These are phyloP conservation scores for Achlya flavicornis DNA, from an alignment of 2,888 invertebrate genomes.

Conservation along the genomic window DNA sequence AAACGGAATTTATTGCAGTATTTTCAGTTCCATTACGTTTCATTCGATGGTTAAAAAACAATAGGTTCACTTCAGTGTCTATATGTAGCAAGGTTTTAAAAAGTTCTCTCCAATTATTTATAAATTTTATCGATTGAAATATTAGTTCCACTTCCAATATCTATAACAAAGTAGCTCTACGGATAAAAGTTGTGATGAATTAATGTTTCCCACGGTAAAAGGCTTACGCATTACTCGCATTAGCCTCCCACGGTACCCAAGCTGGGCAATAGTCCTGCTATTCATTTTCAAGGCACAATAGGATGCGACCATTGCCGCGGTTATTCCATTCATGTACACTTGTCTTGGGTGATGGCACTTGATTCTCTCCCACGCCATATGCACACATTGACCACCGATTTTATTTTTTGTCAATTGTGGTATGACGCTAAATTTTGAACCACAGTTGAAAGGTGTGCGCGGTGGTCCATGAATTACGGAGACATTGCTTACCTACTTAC, in stretches of 20 bases:
- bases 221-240: conserved; percentile 30
- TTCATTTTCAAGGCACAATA: conserved; percentile 19
- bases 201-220: conserved; percentile 50
- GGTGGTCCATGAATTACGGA: too few species aligned
- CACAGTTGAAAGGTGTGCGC: too few species aligned
- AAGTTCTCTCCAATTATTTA: too few species aligned
- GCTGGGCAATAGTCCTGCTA: conserved; percentile 29
- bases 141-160: too few species aligned
- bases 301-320: conserved; percentile 3
- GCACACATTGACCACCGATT: background rate
- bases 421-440: background rate
- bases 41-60: too few species aligned
- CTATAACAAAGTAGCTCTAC: background rate
- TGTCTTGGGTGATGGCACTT: conserved; percentile 8
- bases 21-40: too few species aligned
- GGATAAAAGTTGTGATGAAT: background rate
- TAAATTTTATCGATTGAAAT: background rate
- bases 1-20: too few species aligned
- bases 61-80: too few species aligned
- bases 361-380: conserved; percentile 6
- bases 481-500: too few species aligned
- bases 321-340: conserved; percentile 9
- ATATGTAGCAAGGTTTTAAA: too few species aligned
- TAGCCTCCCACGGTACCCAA: conserved; percentile 50
- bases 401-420: background rate